Percentiles rank a stretch among this genome's conserved stretches.
These are phyloP conservation scores for Nephrotoma guestfalica DNA, from an alignment of 2,888 invertebrate species.

Conservation along the genomic window DNA sequence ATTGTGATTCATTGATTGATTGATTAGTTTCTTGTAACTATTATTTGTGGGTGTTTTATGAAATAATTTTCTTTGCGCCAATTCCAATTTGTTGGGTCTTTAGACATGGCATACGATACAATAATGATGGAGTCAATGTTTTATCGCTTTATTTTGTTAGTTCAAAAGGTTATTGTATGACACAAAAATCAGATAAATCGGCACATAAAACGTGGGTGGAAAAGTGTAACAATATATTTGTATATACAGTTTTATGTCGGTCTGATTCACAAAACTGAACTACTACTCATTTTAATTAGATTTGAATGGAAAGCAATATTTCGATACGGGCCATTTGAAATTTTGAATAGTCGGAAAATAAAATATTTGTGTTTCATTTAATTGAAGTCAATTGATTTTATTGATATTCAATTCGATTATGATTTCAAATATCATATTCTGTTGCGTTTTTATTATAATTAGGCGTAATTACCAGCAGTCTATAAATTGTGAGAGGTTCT, in stretches of 20 bases:
- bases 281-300: not conserved
- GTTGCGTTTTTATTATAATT: not conserved
- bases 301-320: not conserved
- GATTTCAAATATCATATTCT: not conserved
- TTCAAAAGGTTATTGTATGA: not conserved
- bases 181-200: not conserved
- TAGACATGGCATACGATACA: not conserved
- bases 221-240: not conserved
- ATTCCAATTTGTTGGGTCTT: not conserved
- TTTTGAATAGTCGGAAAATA: not conserved
- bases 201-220: not conserved
- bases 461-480: not conserved
- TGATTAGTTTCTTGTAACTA: not conserved
- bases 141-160: not conserved
- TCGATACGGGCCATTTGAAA: not conserved
- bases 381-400: not conserved
- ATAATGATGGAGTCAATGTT: not conserved
- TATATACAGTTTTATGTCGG: not conserved
- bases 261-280: not conserved
- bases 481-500: not conserved
- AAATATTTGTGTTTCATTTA: not conserved
- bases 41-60: not conserved
- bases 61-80: not conserved
- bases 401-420: not conserved
- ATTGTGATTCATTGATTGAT: not conserved